Evolutionary conservation across 2,797 vertebrate species (phyloP).

Genomic region (Craterocephalus amniculus): DNA sequence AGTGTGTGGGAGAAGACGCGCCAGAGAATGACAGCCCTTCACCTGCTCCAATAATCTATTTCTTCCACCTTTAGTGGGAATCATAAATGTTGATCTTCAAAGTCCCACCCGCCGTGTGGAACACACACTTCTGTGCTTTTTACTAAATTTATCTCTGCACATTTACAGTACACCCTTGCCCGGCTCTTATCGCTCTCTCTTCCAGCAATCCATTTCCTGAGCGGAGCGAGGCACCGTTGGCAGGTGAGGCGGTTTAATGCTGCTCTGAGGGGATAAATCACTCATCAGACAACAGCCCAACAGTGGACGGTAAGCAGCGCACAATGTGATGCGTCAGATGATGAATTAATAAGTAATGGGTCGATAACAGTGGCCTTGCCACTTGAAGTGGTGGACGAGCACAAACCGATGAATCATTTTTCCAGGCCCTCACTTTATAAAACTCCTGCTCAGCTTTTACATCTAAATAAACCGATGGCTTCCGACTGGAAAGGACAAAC

Average conservation of each 20-base stretch:
- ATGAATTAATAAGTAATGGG: slow-evolving; percentile 51
- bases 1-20: not conserved
- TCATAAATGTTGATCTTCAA: slow-evolving; percentile 37
- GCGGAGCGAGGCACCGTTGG: not conserved
- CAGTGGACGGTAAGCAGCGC: slow-evolving; percentile 20
- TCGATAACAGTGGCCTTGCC: slow-evolving; percentile 24
- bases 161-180: not conserved
- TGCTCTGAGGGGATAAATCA: slow-evolving; percentile 35
- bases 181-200: not conserved
- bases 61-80: slow-evolving; percentile 32
- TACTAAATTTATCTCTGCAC: slow-evolving; percentile 32
- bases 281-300: slow-evolving; percentile 12
- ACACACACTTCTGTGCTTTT: slow-evolving; percentile 3
- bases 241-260: slow-evolving; percentile 41
- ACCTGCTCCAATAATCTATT: slow-evolving; percentile 33
- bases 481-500: not conserved
- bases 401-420: slow-evolving; percentile 8
- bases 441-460: not conserved
- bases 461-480: not conserved
- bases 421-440: not conserved
- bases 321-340: slow-evolving; percentile 23
- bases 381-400: slow-evolving; percentile 1
- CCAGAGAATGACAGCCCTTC: not conserved
- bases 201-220: slow-evolving; percentile 21
- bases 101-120: not conserved